Evolutionary conservation across 2,113 vertebrate species (phyloP), one percentile per base, ranked within the genome.

Genomic region (Etia nguti): DNA sequence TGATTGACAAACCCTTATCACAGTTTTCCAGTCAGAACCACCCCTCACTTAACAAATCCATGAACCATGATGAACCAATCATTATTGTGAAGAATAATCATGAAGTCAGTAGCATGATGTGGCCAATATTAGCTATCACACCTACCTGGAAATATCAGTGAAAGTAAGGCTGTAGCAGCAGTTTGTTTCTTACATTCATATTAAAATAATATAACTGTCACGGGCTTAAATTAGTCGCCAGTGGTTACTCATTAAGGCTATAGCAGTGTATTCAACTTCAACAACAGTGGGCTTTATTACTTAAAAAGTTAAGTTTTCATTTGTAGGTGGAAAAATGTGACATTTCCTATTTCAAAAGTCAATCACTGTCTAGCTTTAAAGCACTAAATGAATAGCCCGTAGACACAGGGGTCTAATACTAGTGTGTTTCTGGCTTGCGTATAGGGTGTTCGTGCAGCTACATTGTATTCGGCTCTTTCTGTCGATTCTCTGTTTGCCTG

Each of bases 401-500:
- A 54, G 12, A 60, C 13, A 36, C 4, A 10, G 2, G 18, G 31
- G n/a, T 34, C 8, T 55, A 56, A 89, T 34, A 41, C 2, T 20
- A 1, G 36, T 57, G 75, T 86, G 48, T 79, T 73, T 88, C 22
- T 91, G 81, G 7, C 13, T 43, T 2, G 22, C 89, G 48, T n/a
- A 4, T 5, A 96, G 95, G 91, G 92, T 11, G 46, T 93, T 22
- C 90, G 90, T 48, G 60, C 84, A 81, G 95, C 93, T 10, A 84
- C 85, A 9, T 3, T 94, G 77, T 22, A 29, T 13, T 87, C 73
- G 0, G 36, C 89, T 31, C 88, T 96, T 56, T 81, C 86, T 26
- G 10, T 59, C 1, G 54, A 87, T 15, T 79, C 88, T 9, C 54
- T 80, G 4, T 77, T 75, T 56, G 70, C 80, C 2, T 4, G 57